Evolutionary conservation across 2,797 vertebrate species (phyloP).

Genomic region (Tapera naevia): DNA sequence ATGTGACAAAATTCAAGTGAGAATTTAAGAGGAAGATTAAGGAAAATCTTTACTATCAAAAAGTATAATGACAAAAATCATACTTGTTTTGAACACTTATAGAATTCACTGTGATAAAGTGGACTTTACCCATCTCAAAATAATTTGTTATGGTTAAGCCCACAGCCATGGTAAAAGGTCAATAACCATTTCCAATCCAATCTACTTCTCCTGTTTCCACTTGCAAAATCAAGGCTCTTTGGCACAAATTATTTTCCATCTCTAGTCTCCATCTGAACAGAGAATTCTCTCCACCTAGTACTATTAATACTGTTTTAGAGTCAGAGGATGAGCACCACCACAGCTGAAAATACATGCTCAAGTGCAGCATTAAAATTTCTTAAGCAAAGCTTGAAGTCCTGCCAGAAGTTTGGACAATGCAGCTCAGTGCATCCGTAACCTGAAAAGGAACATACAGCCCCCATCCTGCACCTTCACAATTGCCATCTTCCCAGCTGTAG

Average conservation of each 20-base stretch:
- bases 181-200: neutral
- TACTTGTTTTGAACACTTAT: neutral
- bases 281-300: neutral
- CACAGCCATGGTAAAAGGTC: neutral
- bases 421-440: neutral
- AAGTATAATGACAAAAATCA: neutral
- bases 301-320: neutral
- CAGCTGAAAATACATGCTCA: neutral
- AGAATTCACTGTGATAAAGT: neutral
- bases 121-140: neutral
- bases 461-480: fast-evolving
- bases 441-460: neutral
- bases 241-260: neutral
- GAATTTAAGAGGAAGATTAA: neutral
- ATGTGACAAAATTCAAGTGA: neutral
- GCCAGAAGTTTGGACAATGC: neutral
- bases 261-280: neutral
- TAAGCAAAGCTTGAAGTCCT: neutral
- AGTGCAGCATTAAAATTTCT: neutral
- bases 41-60: neutral
- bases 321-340: neutral
- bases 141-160: neutral
- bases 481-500: neutral
- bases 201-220: neutral
- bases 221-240: neutral